Evolutionary conservation across 2,113 vertebrate species (phyloP), one percentile per base, ranked within the genome.

Genomic region (Ochotona princeps): DNA sequence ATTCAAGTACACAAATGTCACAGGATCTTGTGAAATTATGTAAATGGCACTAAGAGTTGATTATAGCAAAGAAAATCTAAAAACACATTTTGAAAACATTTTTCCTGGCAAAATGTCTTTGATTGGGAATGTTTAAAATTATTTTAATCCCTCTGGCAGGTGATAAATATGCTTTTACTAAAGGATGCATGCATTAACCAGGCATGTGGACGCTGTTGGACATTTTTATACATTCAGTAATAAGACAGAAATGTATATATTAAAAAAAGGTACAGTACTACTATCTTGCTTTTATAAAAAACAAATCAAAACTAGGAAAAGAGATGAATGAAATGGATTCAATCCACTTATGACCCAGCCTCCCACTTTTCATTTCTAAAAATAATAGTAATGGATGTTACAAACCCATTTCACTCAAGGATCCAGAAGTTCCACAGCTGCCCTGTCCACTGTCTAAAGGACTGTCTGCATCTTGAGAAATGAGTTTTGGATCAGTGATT

Each of bases 361-460:
- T 35, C 28, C 74, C 25, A 85, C 7, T 83, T 54, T 88, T 38
- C 90, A 69, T 18, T 57, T 35, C 35, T 47, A 69, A 49, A 14
- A 54, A 8, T 54, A 0, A 23, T 87, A 23, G 8, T 57, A 60
- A 12, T 49, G 28, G 78, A 23, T 11, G 5, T 49, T 93, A 97
- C 98, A 95, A 87, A 98, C 98, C 98, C 98, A 80, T 26, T 35
- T 97, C 98, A 28, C 97, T 96, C 0, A 87, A 80, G n/a, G 88
- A 78, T 0, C 2, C 96, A 2, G 8, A 3, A 21, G 97, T 94
- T 92, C 97, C 97, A 63, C 94, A 97, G 97, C 99, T 99, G 80
- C 98, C 98, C 87, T 98, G 98, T 11, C 99, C 99, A 3, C 99
- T 99, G 97, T 99, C 98, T 2, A 97, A 98, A 96, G 99, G 98